Conservation (phyloP, 2,888 invertebrate species). For the Nomada ferruginata region DNA sequence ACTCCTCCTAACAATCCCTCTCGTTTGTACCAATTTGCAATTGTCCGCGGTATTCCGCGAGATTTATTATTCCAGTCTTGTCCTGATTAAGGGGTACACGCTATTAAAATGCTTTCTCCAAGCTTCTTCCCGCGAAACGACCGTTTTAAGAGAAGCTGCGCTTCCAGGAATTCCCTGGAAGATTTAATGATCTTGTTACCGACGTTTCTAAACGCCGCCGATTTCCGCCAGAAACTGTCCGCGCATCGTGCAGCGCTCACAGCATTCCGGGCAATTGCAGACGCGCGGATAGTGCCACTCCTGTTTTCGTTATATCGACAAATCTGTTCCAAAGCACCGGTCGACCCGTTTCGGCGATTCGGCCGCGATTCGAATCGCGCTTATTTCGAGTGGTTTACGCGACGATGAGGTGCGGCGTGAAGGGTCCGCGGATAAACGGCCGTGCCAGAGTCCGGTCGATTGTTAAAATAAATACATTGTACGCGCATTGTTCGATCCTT, state of each 20-base stretch:
- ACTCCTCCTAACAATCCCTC: constrained; percentile 55
- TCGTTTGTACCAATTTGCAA: constrained; percentile 66
- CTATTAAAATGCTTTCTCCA: constrained; percentile 18
- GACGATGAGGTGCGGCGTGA: neutral
- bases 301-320: constrained; percentile 31
- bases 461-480: constrained; percentile 58
- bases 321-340: constrained; percentile 39
- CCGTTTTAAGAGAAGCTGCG: constrained; percentile 10
- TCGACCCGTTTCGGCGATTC: constrained; percentile 15
- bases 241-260: too few relatives aligned
- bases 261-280: constrained; percentile 20
- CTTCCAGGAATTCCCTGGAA: neutral
- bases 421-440: constrained; percentile 25
- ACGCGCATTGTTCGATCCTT: constrained; percentile 43
- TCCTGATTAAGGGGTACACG: constrained; percentile 29
- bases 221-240: neutral
- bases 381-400: constrained; percentile 47
- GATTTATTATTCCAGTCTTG: constrained; percentile 63
- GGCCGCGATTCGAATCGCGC: constrained; percentile 20
- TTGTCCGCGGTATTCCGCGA: constrained; percentile 51
- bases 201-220: too few relatives aligned
- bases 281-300: neutral
- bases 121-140: neutral
- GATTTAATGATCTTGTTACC: constrained; percentile 6
- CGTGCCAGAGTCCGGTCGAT: constrained; percentile 35